Evolutionary conservation across 2,888 invertebrate species (phyloP).

Genomic region (Cerastoderma edule): DNA sequence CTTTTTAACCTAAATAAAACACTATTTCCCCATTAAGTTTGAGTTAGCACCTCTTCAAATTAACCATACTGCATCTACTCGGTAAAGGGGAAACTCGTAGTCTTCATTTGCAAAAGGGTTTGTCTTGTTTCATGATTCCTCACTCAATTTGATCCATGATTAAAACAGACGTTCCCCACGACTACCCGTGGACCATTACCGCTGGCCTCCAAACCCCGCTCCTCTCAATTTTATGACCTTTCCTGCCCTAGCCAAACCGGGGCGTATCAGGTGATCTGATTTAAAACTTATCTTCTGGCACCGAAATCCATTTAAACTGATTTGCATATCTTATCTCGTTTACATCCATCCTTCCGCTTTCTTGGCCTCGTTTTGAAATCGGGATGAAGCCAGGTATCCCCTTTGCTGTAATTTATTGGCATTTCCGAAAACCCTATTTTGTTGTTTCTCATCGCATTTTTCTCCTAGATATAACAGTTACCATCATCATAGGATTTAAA

Average conservation of each 20-base stretch:
- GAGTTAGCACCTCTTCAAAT: too few species aligned
- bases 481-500: too few species aligned
- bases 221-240: slow-evolving; percentile 29
- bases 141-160: slow-evolving; percentile 9
- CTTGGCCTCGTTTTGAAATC: too few species aligned
- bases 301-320: slow-evolving; percentile 34
- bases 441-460: too few species aligned
- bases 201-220: slow-evolving; percentile 6
- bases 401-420: too few species aligned
- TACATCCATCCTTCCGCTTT: slow-evolving; percentile 36
- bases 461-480: too few species aligned
- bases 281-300: slow-evolving; percentile 43
- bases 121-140: slow-evolving; percentile 1
- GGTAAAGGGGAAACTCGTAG: too few species aligned
- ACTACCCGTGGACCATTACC: slow-evolving; percentile 18
- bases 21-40: too few species aligned
- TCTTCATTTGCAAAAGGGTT: neutral
- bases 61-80: too few species aligned
- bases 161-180: neutral
- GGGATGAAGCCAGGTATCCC: slow-evolving; percentile 7
- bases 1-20: too few species aligned
- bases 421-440: too few species aligned
- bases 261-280: slow-evolving; percentile 44
- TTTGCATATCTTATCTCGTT: slow-evolving; percentile 47
- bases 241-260: slow-evolving; percentile 19